phyloP scores from a whole-genome alignment of 2,888 invertebrate species.

The Marasmarcha lunaedactyla region DNA sequence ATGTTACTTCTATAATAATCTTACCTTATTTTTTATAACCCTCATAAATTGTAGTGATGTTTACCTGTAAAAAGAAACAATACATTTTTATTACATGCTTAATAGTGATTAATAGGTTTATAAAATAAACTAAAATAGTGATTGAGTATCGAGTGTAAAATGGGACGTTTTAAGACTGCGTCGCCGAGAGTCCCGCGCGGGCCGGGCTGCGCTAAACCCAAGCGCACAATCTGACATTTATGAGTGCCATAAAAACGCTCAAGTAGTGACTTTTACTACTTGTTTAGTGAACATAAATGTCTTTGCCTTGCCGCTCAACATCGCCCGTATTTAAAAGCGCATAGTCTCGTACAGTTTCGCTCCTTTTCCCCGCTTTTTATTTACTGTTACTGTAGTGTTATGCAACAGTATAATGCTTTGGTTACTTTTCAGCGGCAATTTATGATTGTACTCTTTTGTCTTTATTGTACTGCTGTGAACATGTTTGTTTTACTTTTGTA shows the following conservation, averaged over 20 bases:
- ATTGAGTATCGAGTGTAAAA: slow-evolving; percentile 13
- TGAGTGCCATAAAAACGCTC: slow-evolving; percentile 72
- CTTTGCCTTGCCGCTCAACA: slow-evolving; percentile 67
- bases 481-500: slow-evolving; percentile 46
- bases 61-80: too few species aligned
- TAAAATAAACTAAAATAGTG: too few species aligned
- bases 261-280: slow-evolving; percentile 73
- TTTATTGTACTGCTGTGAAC: slow-evolving; percentile 55
- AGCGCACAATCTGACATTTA: slow-evolving; percentile 71
- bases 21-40: too few species aligned
- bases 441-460: slow-evolving; percentile 57
- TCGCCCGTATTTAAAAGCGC: slow-evolving; percentile 69
- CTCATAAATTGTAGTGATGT: too few species aligned
- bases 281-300: slow-evolving; percentile 73
- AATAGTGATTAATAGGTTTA: too few species aligned
- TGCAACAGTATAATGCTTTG: slow-evolving; percentile 67
- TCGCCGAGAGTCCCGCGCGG: slow-evolving; percentile 20
- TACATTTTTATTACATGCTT: too few species aligned
- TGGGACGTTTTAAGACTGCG: slow-evolving; percentile 18
- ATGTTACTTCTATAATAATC: too few species aligned
- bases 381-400: slow-evolving; percentile 64
- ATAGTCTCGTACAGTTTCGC: slow-evolving; percentile 62
- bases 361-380: slow-evolving; percentile 58
- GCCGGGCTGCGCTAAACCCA: slow-evolving; percentile 46
- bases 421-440: slow-evolving; percentile 64